Conservation (phyloP, 2,797 vertebrate genomes). For the Odontamblyopus rebecca region DNA sequence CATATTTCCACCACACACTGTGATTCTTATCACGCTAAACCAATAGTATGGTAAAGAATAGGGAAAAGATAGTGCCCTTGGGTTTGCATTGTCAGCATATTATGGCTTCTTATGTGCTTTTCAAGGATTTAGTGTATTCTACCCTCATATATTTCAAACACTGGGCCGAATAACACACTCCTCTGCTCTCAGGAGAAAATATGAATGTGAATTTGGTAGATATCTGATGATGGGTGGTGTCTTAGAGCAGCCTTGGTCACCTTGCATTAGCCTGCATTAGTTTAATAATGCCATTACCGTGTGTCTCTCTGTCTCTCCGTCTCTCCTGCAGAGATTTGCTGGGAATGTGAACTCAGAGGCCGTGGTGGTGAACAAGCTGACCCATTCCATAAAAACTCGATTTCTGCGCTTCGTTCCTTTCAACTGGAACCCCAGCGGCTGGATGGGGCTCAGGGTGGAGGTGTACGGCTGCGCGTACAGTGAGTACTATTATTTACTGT, state of each 20-base stretch:
- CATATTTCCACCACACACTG: slow-evolving; percentile 34
- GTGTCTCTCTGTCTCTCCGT: slow-evolving; percentile 18
- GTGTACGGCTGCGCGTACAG: slow-evolving; percentile 92
- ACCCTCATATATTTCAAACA: slow-evolving; percentile 32
- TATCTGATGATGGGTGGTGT: slow-evolving; percentile 16
- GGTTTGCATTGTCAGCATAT: slow-evolving; percentile 41
- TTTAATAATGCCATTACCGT: not conserved
- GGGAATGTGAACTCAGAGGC: slow-evolving; percentile 91
- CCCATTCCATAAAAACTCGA: slow-evolving; percentile 85
- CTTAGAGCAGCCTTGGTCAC: slow-evolving; percentile 13
- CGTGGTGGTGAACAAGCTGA: slow-evolving; percentile 87
- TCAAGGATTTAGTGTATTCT: slow-evolving; percentile 36
- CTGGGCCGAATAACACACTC: slow-evolving; percentile 17
- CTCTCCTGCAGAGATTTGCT: slow-evolving; percentile 79
- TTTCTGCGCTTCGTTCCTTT: slow-evolving; percentile 92
- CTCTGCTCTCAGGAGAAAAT: slow-evolving; percentile 20
- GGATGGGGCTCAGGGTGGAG: slow-evolving; percentile 88
- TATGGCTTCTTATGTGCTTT: slow-evolving; percentile 20
- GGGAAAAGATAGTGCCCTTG: slow-evolving; percentile 37
- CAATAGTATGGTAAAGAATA: slow-evolving; percentile 44
- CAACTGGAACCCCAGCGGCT: slow-evolving; percentile 85
- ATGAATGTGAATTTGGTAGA: slow-evolving; percentile 8
- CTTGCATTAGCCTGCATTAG: slow-evolving; percentile 13
- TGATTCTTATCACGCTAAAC: slow-evolving; percentile 57
- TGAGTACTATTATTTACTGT: slow-evolving; percentile 75